phyloP scores from a whole-genome alignment of 2,797 vertebrate species.

The Aulostomus chinensis region DNA sequence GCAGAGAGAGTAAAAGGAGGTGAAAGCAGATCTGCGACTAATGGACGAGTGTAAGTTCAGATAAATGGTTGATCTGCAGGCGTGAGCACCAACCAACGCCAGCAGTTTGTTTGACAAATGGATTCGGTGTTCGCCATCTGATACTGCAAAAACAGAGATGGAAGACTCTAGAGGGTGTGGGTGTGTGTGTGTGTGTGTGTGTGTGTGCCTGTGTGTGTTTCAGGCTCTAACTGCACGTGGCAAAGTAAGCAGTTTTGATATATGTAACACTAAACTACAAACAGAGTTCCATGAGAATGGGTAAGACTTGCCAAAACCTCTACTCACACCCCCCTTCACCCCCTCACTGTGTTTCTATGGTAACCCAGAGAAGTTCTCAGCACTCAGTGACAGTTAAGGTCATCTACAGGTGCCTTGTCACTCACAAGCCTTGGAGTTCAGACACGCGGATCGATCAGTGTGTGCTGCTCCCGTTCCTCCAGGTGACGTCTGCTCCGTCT shows the following conservation, averaged over 20 bases:
- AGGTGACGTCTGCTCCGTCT: too few relatives aligned
- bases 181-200: conserved; percentile 18
- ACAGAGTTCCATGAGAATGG: conserved; percentile 5
- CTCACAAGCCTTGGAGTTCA: too few relatives aligned
- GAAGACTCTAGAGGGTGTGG: conserved; percentile 37
- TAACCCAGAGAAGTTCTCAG: conserved; percentile 9
- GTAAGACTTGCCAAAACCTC: conserved; percentile 2
- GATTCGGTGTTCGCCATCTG: conserved; percentile 57
- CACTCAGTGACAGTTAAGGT: conserved; percentile 23
- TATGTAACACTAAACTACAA: conserved; percentile 53
- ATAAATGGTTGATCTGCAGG: conserved; percentile 63
- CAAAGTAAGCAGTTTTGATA: conserved; percentile 55
- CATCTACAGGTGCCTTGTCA: conserved; percentile 33
- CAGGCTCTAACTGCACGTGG: conserved; percentile 30
- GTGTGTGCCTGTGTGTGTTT: conserved; percentile 11
- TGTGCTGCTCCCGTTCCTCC: too few relatives aligned
- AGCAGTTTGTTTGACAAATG: conserved; percentile 70
- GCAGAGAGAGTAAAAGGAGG: conserved; percentile 37
- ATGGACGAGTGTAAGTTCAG: conserved; percentile 63
- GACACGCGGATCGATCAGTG: too few relatives aligned
- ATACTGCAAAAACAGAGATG: conserved; percentile 64
- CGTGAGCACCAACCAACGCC: conserved; percentile 46
- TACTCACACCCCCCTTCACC: conserved; percentile 12
- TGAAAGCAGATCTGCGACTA: conserved; percentile 77
- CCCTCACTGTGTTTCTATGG: conserved; percentile 8